Conservation (phyloP, 2,113 vertebrate species). For the Alethe diademata region DNA sequence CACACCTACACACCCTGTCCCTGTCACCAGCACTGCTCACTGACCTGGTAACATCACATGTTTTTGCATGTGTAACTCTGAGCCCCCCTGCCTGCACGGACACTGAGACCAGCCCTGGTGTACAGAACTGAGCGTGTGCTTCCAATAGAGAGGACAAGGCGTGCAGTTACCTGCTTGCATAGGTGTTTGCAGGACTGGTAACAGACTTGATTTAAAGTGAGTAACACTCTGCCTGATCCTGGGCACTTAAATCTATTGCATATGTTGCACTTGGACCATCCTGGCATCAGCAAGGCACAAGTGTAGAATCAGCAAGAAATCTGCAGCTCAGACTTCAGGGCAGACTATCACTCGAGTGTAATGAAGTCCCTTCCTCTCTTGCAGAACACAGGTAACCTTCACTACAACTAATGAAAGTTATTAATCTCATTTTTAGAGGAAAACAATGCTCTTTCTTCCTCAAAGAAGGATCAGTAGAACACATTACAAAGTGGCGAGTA, state of each 20-base stretch:
- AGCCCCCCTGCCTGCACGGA: fast-evolving
- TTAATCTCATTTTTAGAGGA: neutral
- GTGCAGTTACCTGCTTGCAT: neutral
- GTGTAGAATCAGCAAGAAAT: slow-evolving; percentile 24
- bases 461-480: slow-evolving; percentile 55
- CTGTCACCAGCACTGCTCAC: neutral
- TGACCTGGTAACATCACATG: neutral
- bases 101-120: neutral
- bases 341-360: slow-evolving; percentile 2
- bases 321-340: slow-evolving; percentile 24
- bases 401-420: neutral
- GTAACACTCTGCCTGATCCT: slow-evolving; percentile 3
- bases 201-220: neutral
- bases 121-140: neutral
- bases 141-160: neutral
- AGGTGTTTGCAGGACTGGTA: neutral
- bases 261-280: neutral
- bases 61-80: neutral
- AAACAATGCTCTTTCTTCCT: neutral
- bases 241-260: neutral
- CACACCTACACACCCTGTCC: neutral
- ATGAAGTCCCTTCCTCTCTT: slow-evolving; percentile 19
- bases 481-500: slow-evolving; percentile 62
- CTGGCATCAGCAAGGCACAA: slow-evolving; percentile 23
- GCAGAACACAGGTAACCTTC: neutral